Evolutionary conservation across 1,140 invertebrate species (phyloP), one percentile per base, ranked within the genome.

Genomic region (Pseudomyrmex concolor): DNA sequence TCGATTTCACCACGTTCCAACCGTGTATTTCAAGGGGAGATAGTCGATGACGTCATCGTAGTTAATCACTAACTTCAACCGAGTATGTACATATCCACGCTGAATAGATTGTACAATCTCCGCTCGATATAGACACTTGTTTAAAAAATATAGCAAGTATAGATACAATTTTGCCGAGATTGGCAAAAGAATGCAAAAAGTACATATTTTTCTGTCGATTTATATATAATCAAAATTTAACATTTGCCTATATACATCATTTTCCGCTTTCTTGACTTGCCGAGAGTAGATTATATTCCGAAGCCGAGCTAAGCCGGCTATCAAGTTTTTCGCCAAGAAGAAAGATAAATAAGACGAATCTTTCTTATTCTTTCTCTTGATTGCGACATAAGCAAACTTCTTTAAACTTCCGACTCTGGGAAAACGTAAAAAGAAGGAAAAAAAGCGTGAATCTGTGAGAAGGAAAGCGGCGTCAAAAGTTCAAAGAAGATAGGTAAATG

Each of bases 291-390:
- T 80, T 80, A 80, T 80, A 80, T 80, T 80, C 34, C 66, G 64
- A 48, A 70, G 66, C 54, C 64, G 70, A 78, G 76, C 76, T 54
- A 59, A 78, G 76, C 66, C 54, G 43, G 66, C 76, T 80, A 80
- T 80, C 76, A 80, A 80, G 54, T 70, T 80, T 71, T 70, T 55
- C 76, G 22, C 76, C 76, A 66, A 70, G 66, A 80, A 66, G 66
- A 80, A 80, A 80, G 76, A 80, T 80, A 80, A 80, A 80, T 80
- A 80, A 80, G 76, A 71, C 76, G 70, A 64, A 80, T 80, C 76
- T 55, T 59, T 80, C 76, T 80, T 80, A 80, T 80, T 80, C 76
- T 80, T 80, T 80, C 76, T 80, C 76, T 80, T 80, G 76, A 80
- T 80, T 80, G 76, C 76, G 76, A 66, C 66, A 80, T 70, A 80